Evolutionary conservation across 2,888 invertebrate genomes (phyloP).

Genomic region (Acheta domesticus): DNA sequence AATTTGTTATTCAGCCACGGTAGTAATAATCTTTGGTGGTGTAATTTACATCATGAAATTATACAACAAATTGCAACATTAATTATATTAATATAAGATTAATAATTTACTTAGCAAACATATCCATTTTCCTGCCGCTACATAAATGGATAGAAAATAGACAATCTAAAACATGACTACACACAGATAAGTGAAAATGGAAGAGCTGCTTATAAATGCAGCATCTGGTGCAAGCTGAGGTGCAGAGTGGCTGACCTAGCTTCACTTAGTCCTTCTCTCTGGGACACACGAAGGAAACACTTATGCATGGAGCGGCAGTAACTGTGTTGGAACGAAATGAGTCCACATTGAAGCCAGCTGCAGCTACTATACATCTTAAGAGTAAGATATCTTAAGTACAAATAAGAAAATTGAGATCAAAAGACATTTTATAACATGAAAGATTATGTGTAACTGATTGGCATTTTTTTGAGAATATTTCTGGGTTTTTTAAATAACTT

Average conservation of each 20-base stretch:
- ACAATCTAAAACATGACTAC: constrained; percentile 35
- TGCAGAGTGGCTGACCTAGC: neutral
- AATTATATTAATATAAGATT: constrained; percentile 34
- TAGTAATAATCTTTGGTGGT: constrained; percentile 35
- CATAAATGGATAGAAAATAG: constrained; percentile 34
- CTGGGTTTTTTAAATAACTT: neutral
- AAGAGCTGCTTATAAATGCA: neutral
- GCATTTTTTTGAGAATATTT: neutral
- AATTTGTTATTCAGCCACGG: constrained; percentile 25
- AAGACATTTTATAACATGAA: constrained; percentile 35
- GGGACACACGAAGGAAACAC: constrained; percentile 18
- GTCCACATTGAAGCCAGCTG: constrained; percentile 22
- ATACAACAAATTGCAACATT: constrained; percentile 32
- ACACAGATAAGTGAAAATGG: constrained; percentile 34
- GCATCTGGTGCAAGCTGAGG: neutral
- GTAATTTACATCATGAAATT: constrained; percentile 32
- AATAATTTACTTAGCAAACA: constrained; percentile 31
- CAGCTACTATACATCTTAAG: constrained; percentile 21
- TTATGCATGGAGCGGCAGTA: constrained; percentile 22
- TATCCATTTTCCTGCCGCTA: constrained; percentile 30
- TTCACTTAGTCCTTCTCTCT: neutral
- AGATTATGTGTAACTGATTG: constrained; percentile 26
- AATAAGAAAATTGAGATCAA: constrained; percentile 38
- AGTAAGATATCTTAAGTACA: constrained; percentile 35
- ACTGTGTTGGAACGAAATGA: neutral